Percentiles rank a stretch among this genome's conserved stretches.
Evolutionary conservation across 2,113 vertebrate genomes (phyloP).

Genomic region (Chloropsis hardwickii): DNA sequence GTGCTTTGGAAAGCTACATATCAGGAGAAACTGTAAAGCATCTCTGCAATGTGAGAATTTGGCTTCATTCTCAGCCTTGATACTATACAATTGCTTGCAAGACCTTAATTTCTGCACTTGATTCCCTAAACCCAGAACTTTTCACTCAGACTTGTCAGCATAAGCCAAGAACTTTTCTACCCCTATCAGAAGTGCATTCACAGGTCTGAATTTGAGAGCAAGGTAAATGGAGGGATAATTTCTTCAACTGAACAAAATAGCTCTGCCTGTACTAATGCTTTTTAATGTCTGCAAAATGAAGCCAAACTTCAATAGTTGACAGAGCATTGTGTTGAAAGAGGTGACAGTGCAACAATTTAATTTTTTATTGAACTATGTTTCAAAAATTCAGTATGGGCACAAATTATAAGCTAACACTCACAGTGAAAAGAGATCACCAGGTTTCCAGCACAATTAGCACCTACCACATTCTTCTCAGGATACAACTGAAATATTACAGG

Average conservation of each 20-base stretch:
- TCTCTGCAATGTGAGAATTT: not conserved
- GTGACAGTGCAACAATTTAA: not conserved
- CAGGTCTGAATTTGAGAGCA: not conserved
- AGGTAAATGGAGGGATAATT: not conserved
- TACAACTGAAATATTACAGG: not conserved
- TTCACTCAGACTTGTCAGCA: not conserved
- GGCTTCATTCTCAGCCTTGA: not conserved
- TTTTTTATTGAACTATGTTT: slow-evolving; percentile 4
- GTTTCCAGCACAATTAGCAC: not conserved
- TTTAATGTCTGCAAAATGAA: not conserved
- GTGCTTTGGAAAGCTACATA: not conserved
- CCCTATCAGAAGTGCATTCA: not conserved
- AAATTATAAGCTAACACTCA: not conserved
- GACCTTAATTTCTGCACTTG: not conserved
- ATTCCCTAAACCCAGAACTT: not conserved
- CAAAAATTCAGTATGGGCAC: not conserved
- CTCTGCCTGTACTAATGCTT: not conserved
- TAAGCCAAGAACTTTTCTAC: not conserved
- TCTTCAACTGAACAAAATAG: not conserved
- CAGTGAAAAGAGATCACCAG: not conserved
- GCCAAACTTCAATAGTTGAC: not conserved
- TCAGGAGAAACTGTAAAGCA: not conserved
- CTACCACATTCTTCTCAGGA: not conserved
- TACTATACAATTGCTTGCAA: not conserved
- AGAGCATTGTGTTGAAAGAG: not conserved